Conservation (phyloP, 2,797 vertebrate genomes). For the Hippopotamyrus pictus region DNA sequence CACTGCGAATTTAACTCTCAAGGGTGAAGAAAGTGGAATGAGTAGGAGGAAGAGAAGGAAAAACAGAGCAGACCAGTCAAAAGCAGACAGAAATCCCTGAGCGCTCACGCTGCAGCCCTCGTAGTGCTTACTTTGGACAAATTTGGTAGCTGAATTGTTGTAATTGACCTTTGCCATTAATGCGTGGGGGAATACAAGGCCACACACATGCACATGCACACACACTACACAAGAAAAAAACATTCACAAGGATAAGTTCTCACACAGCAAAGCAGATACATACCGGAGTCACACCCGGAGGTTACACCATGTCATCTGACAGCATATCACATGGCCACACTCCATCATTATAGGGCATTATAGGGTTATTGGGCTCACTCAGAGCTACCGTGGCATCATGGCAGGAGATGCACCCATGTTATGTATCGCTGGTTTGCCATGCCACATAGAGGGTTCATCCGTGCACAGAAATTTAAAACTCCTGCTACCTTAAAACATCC, state of each 20-base stretch:
- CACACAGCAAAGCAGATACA: not conserved
- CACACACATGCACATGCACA: not conserved
- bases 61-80: not conserved
- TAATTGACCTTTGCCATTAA: not conserved
- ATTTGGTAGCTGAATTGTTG: not conserved
- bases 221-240: not conserved
- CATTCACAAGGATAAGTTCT: not conserved
- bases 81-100: not conserved
- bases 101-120: not conserved
- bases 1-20: not conserved
- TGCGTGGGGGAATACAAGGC: not conserved
- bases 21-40: not conserved
- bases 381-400: not conserved
- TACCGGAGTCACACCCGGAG: not conserved
- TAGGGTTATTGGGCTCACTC: not conserved
- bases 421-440: not conserved
- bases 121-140: slow-evolving; percentile 5
- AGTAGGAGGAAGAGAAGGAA: slow-evolving; percentile 1
- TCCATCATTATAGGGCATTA: not conserved
- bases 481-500: slow-evolving; percentile 60
- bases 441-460: not conserved
- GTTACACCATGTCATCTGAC: not conserved
- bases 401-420: slow-evolving; percentile 8
- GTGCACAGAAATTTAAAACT: not conserved
- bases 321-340: not conserved